A percentile compares a stretch with the other conserved stretches of the same genome.
Evolutionary conservation across 2,797 vertebrate genomes (phyloP).

Genomic region (Pelodytes ibericus): DNA sequence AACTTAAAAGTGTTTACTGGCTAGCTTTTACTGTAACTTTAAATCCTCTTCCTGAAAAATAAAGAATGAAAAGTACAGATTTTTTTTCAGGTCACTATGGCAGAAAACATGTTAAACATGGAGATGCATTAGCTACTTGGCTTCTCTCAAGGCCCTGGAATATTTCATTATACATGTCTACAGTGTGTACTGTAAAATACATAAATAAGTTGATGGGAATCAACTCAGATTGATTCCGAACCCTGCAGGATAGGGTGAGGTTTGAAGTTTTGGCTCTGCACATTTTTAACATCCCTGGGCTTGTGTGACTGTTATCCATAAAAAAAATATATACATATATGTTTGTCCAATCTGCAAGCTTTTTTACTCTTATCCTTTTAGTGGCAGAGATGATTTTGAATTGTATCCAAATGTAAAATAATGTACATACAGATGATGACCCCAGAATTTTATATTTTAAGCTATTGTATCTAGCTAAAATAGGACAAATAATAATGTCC

Average conservation of each 20-base stretch:
- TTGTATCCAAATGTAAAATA: too few relatives aligned
- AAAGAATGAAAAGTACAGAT: too few relatives aligned
- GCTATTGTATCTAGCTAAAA: too few relatives aligned
- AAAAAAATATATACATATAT: conserved; percentile 3
- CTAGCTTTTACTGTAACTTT: too few relatives aligned
- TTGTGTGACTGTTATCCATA: background rate
- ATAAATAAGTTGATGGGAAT: conserved; percentile 39
- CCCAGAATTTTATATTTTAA: too few relatives aligned
- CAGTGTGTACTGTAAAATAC: conserved; percentile 13
- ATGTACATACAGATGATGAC: too few relatives aligned
- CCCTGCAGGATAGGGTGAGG: conserved; percentile 18
- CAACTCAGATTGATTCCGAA: background rate
- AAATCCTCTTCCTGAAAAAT: too few relatives aligned
- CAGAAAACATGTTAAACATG: background rate
- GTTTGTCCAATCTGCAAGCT: background rate
- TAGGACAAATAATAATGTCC: too few relatives aligned
- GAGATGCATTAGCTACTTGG: conserved; percentile 12
- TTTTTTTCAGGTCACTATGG: too few relatives aligned
- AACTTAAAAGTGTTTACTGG: too few relatives aligned
- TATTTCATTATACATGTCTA: conserved; percentile 62
- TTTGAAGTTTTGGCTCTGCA: conserved; percentile 9
- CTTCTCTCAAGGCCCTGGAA: conserved; percentile 33
- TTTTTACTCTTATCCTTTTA: background rate
- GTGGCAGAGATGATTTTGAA: background rate
- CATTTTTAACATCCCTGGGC: background rate